Conservation (phyloP, 2,797 vertebrate genomes). For the Micromesistius poutassou region DNA sequence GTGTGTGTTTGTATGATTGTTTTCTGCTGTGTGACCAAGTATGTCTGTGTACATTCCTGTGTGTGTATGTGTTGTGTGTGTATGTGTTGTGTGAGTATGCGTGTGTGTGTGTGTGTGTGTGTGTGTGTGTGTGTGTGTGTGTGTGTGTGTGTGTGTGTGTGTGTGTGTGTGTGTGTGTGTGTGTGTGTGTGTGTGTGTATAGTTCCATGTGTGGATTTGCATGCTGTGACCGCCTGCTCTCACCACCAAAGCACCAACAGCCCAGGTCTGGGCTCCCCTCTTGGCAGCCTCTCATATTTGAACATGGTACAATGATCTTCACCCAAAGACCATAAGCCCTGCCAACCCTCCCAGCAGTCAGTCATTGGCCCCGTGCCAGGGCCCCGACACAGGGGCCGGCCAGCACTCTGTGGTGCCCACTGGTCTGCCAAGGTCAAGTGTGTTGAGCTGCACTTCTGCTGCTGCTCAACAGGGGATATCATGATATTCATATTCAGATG, state of each 20-base stretch:
- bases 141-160: neutral
- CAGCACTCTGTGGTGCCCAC: slow-evolving; percentile 29
- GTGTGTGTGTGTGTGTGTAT: slow-evolving; percentile 11
- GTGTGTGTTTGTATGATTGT: neutral
- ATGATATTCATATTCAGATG: slow-evolving; percentile 16
- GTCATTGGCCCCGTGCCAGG: slow-evolving; percentile 46
- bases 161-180: slow-evolving; percentile 2
- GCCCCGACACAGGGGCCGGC: slow-evolving; percentile 20
- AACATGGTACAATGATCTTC: slow-evolving; percentile 59
- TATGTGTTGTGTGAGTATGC: slow-evolving; percentile 16
- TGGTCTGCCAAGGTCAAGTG: slow-evolving; percentile 63
- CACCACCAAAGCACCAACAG: slow-evolving; percentile 22
- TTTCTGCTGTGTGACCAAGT: neutral
- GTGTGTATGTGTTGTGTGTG: slow-evolving; percentile 1
- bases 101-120: slow-evolving; percentile 22
- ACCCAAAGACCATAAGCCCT: slow-evolving; percentile 57
- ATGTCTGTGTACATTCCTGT: neutral
- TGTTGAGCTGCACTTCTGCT: slow-evolving; percentile 55
- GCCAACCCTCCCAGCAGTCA: slow-evolving; percentile 56
- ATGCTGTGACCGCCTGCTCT: slow-evolving; percentile 8
- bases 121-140: neutral
- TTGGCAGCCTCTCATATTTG: slow-evolving; percentile 57
- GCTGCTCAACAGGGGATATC: slow-evolving; percentile 21
- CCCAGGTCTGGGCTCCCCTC: slow-evolving; percentile 31
- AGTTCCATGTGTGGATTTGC: neutral